Evolutionary conservation across 2,888 invertebrate genomes (phyloP).

Genomic region (Acleris emargana): DNA sequence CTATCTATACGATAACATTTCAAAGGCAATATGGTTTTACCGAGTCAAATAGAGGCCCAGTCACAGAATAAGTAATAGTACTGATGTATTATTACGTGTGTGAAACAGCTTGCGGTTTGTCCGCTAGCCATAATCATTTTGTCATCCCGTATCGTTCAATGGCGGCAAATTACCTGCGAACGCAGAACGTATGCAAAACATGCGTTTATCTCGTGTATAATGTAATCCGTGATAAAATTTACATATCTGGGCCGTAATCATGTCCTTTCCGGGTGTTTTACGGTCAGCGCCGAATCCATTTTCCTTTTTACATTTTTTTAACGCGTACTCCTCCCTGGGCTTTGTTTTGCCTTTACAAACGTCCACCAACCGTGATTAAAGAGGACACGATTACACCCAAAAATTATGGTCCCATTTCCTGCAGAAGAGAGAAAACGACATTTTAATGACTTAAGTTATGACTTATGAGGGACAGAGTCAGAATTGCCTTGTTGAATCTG

Average conservation of each 20-base stretch:
- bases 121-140: no score
- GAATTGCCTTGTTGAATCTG: slow-evolving; percentile 13
- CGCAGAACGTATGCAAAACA: slow-evolving; percentile 25
- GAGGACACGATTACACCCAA: slow-evolving; percentile 50
- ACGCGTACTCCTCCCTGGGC: slow-evolving; percentile 37
- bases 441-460: slow-evolving; percentile 51
- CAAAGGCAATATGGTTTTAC: no score
- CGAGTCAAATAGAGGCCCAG: no score
- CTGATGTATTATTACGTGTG: no score
- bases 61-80: no score
- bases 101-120: no score
- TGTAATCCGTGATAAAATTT: slow-evolving; percentile 34
- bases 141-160: slow-evolving; percentile 10
- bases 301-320: slow-evolving; percentile 42
- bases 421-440: slow-evolving; percentile 49
- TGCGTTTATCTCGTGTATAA: slow-evolving; percentile 33
- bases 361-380: slow-evolving; percentile 51
- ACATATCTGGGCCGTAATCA: slow-evolving; percentile 28
- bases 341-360: slow-evolving; percentile 49
- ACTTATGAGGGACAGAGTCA: slow-evolving; percentile 35
- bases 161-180: slow-evolving; percentile 22
- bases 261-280: slow-evolving; percentile 29
- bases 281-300: slow-evolving; percentile 24
- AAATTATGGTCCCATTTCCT: slow-evolving; percentile 53
- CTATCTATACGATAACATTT: no score